Base-by-base conservation (phyloP, 2,888 invertebrate genomes). In the Tanytarsus gracilentus region DNA sequence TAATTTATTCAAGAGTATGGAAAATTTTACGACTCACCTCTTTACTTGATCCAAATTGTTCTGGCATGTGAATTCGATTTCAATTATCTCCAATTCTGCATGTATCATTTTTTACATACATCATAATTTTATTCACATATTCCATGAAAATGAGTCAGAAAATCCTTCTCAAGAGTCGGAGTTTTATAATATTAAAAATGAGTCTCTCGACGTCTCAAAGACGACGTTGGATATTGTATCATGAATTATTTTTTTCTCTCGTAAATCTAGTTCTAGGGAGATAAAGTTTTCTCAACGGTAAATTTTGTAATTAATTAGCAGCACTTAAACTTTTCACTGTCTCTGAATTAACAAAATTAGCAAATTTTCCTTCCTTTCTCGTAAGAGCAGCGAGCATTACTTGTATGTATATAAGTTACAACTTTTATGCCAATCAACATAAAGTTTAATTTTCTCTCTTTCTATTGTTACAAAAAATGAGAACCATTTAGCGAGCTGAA, bases 1-100 rank as follows among this genome's bases (percentile, higher is more conserved):
- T n/a, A n/a, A n/a, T n/a, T n/a, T n/a, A n/a, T n/a, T n/a, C n/a
- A n/a, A n/a, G n/a, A n/a, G n/a, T n/a, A n/a, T n/a, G n/a, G n/a
- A n/a, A n/a, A n/a, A n/a, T n/a, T n/a, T 27, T 50, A 2, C 4
- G n/a, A 53, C 53, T 53, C 16, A 53, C 53, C 53, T 53, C 36
- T 33, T 39, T 39, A 53, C 53, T 53, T 25, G 8, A 33, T n/a
- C n/a, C n/a, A 53, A 36, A 14, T 30, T 16, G 25, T 23, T 53
- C 29, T 53, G 53, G 36, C 36, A 14, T 36, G 53, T 53, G 53
- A 53, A 36, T 23, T 23, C 53, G 36, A 18, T 30, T 30, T 23
- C 51, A 21, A 36, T 23, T 14, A 25, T n/a, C 27, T 21, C 16
- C 21, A 53, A 27, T 29, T 25, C 39, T 39, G 39, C 53, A 53